Percentiles rank a stretch among this genome's conserved stretches.
These are phyloP conservation scores for Lepidurus apus DNA, from an alignment of 1,140 invertebrate genomes.

Conservation along the genomic window DNA sequence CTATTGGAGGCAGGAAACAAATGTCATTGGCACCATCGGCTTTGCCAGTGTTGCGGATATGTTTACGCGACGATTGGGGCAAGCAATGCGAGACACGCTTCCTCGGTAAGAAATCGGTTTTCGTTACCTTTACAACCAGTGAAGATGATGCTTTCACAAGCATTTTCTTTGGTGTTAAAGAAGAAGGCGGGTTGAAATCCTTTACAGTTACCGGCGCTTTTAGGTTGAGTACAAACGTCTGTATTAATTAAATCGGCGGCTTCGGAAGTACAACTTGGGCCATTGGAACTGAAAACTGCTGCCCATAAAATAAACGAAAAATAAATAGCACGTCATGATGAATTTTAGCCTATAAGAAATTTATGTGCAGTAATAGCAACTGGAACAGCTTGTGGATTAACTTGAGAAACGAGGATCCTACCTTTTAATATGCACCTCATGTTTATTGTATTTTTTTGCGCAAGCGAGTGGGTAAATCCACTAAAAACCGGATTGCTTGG, in stretches of 20 bases:
- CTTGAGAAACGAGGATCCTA: no score
- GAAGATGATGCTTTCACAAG: constrained; percentile 37
- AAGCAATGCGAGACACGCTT: constrained; percentile 34
- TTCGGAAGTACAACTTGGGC: no score
- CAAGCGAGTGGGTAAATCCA: no score
- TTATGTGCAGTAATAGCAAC: no score
- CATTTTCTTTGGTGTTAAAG: constrained; percentile 34
- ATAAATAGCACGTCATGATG: no score
- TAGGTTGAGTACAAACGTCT: neutral
- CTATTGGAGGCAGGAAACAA: constrained; percentile 23
- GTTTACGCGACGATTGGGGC: neutral
- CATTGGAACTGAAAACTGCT: no score
- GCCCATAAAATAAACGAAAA: no score
- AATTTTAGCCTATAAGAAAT: no score
- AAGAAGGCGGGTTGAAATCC: constrained; percentile 37
- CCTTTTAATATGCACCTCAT: no score
- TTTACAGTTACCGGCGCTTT: neutral
- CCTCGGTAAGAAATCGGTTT: constrained; percentile 37
- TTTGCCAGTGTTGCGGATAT: neutral
- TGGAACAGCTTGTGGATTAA: no score
- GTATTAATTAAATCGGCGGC: neutral
- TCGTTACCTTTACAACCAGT: constrained; percentile 37
- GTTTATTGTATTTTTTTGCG: no score
- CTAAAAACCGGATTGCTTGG: no score
- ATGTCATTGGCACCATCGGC: neutral